Evolutionary conservation across 2,888 invertebrate genomes (phyloP), one percentile per base, ranked within the genome.

Genomic region (Lacanobia wlatinum): DNA sequence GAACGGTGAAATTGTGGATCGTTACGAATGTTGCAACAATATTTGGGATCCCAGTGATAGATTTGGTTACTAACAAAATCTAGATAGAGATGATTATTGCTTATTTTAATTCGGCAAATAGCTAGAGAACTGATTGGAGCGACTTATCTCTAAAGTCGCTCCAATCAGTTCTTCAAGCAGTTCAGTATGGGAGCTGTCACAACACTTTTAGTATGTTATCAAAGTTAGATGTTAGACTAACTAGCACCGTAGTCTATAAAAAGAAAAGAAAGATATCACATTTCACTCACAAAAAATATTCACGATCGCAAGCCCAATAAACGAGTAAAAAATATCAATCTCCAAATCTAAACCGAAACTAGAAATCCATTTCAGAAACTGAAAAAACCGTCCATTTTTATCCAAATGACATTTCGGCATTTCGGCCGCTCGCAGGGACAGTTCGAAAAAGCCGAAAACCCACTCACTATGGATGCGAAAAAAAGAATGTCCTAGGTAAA

Each of bases 401-500:
- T 63, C 63, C 53, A 82, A 82, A 82, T 82, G 68, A 65, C 65
- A 82, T 82, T 82, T 81, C 68, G 38, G 23, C 65, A 82, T 82
- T 82, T 81, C 68, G 38, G 23, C 12, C 58, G 64, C 28, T 67
- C 48, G 50, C 75, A 60, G 59, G 43, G 60, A 58, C 56, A 10
- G 34, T 70, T 50, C 52, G 48, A 43, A 63, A 75, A 75, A 70
- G 16, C 50, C 56, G 40, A 80, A 74, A 48, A 75, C 63, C 18
- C 72, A 68, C 64, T 65, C 60, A 21, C 60, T 66, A 76, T 65
- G 72, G 63, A 76, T 83, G 70, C 61, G 73, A 76, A 81, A 85
- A n/a, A 86, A 83, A 82, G 40, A 73, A 77, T 69, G 76, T 73
- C 68, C 74, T 84, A 85, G 84, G 87, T 87, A 89, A 90, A 90